A percentile compares a stretch with the other conserved stretches of the same genome.
phyloP scores from a whole-genome alignment of 2,113 vertebrate species.

The Microtus richardsoni region DNA sequence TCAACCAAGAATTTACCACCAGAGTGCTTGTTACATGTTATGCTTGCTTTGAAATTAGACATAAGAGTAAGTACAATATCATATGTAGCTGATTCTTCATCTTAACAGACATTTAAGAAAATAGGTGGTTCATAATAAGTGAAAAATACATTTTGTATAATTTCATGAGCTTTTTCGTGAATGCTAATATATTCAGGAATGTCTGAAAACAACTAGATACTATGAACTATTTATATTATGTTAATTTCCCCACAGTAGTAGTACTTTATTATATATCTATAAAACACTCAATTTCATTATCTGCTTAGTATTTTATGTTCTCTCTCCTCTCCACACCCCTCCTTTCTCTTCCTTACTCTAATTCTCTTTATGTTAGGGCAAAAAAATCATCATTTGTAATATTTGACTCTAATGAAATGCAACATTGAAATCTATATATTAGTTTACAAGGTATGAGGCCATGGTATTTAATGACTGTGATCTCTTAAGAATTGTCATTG shows the following conservation, averaged over 20 bases:
- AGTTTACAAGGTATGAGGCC: background rate
- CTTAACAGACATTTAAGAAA: slow-evolving; percentile 75
- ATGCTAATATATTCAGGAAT: slow-evolving; percentile 84
- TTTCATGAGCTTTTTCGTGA: slow-evolving; percentile 74
- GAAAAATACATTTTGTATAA: slow-evolving; percentile 68
- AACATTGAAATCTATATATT: background rate
- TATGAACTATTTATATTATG: slow-evolving; percentile 84
- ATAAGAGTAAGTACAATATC: slow-evolving; percentile 70
- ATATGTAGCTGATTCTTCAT: slow-evolving; percentile 74
- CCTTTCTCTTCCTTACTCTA: background rate
- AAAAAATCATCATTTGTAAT: background rate
- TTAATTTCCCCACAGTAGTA: slow-evolving; percentile 78
- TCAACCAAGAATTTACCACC: slow-evolving; percentile 73
- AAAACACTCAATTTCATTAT: slow-evolving; percentile 80
- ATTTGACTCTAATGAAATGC: background rate
- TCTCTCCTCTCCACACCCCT: background rate
- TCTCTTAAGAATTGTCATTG: background rate
- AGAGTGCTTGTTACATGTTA: slow-evolving; percentile 74
- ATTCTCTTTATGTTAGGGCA: slow-evolving; percentile 12
- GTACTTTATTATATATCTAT: slow-evolving; percentile 81
- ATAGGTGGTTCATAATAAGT: slow-evolving; percentile 57
- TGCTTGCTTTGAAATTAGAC: slow-evolving; percentile 78
- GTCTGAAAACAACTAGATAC: slow-evolving; percentile 75
- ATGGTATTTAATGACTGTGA: background rate
- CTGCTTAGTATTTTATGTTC: slow-evolving; percentile 81